Conservation (phyloP, 2,113 vertebrate species). For the Gorsachius goisagi region DNA sequence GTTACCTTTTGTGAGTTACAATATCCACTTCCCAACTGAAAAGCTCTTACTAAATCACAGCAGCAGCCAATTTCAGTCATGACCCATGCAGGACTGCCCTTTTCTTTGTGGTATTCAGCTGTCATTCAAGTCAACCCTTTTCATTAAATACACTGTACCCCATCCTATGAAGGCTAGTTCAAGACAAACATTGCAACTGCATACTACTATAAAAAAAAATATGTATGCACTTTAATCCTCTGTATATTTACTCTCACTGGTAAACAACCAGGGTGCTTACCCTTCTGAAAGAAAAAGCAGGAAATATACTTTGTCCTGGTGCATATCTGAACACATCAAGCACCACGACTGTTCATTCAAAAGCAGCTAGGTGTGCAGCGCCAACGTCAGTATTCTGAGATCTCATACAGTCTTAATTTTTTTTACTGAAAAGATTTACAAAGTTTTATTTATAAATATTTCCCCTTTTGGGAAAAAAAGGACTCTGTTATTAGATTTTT, state of each 20-base stretch:
- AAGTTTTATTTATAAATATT: not conserved
- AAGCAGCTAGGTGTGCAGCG: not conserved
- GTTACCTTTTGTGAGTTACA: constrained; percentile 83
- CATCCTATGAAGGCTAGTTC: not conserved
- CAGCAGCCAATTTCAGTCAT: constrained; percentile 78
- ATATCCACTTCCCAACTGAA: constrained; percentile 76
- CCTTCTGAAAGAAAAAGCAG: not conserved
- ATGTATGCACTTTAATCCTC: not conserved
- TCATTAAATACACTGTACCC: constrained; percentile 81
- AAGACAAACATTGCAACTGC: not conserved
- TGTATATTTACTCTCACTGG: not conserved
- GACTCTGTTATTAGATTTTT: not conserved
- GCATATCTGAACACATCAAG: not conserved
- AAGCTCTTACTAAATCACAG: constrained; percentile 76
- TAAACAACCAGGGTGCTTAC: not conserved
- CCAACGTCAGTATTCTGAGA: not conserved
- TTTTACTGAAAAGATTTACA: not conserved
- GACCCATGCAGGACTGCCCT: constrained; percentile 76
- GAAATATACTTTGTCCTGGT: not conserved
- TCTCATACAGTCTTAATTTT: not conserved
- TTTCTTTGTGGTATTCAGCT: constrained; percentile 83
- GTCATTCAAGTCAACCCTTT: constrained; percentile 82
- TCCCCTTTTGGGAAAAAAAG: not conserved
- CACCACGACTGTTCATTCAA: not conserved
- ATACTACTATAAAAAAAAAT: not conserved